Conservation (phyloP, 2,113 vertebrate species). For the Thalassoma bifasciatum region DNA sequence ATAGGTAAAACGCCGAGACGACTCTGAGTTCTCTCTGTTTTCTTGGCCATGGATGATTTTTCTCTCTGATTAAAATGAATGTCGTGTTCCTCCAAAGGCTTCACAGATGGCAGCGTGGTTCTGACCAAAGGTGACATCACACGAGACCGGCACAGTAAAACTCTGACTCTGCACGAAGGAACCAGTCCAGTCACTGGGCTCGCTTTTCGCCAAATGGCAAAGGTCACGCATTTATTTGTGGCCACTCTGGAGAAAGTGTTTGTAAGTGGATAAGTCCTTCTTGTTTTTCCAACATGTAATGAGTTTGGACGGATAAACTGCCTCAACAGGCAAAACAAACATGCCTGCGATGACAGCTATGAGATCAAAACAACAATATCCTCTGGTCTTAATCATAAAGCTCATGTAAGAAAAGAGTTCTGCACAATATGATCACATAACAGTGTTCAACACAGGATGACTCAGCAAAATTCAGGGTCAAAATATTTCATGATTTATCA, state of each 20-base stretch:
- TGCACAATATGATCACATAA: too few species aligned
- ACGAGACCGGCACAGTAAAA: conserved; percentile 96
- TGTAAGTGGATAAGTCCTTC: conserved; percentile 77
- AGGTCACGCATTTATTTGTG: conserved; percentile 94
- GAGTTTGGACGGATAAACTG: too few species aligned
- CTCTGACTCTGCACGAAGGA: conserved; percentile 91
- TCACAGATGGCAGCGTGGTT: conserved; percentile 96
- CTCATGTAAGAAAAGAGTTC: too few species aligned
- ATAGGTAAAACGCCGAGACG: conserved; percentile 85
- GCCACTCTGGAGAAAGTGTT: conserved; percentile 95
- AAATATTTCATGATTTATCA: too few species aligned
- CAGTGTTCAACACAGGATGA: too few species aligned
- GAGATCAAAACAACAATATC: too few species aligned
- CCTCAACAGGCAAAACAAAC: too few species aligned
- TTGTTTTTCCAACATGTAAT: too few species aligned
- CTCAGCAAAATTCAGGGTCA: too few species aligned
- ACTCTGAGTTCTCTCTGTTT: background rate
- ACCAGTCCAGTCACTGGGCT: conserved; percentile 93
- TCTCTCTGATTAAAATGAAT: background rate
- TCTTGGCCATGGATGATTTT: background rate
- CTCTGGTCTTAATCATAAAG: too few species aligned
- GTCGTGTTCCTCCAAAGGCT: conserved; percentile 81
- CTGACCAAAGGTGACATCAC: conserved; percentile 98
- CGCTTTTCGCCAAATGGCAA: conserved; percentile 93
- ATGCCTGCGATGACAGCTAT: too few species aligned